phyloP scores from a whole-genome alignment of 2,888 invertebrate species.

The Melanchra persicariae region DNA sequence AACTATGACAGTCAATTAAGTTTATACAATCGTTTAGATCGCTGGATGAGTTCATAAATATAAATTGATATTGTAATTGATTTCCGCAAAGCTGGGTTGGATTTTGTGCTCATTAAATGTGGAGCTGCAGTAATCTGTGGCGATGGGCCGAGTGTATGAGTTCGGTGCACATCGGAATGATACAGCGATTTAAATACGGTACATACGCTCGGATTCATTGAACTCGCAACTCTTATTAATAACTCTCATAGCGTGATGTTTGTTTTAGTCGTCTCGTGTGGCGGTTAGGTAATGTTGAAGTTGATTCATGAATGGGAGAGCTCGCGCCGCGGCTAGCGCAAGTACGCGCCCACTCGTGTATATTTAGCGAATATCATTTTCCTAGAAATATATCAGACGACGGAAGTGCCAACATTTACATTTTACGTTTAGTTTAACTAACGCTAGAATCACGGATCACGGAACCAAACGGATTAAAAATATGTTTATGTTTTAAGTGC shows the following conservation, averaged over 20 bases:
- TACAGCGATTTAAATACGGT: constrained; percentile 82
- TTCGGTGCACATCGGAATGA: constrained; percentile 77
- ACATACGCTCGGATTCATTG: constrained; percentile 84
- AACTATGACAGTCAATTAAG: constrained; percentile 83
- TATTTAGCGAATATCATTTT: constrained; percentile 88
- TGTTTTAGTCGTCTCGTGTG: constrained; percentile 85
- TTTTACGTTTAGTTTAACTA: constrained; percentile 75
- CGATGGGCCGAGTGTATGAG: constrained; percentile 69
- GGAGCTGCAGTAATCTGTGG: constrained; percentile 69
- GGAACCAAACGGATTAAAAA: constrained; percentile 39
- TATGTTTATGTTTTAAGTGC: constrained; percentile 32
- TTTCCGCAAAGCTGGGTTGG: constrained; percentile 76
- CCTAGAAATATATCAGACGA: constrained; percentile 85
- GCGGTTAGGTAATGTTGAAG: constrained; percentile 88
- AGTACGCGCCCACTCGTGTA: constrained; percentile 80
- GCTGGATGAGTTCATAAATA: constrained; percentile 75
- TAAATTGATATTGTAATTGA: constrained; percentile 78
- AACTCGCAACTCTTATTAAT: constrained; percentile 89
- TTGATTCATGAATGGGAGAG: constrained; percentile 90
- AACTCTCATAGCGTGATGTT: constrained; percentile 85
- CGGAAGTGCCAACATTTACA: constrained; percentile 83
- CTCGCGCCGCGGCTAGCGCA: constrained; percentile 75
- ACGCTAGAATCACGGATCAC: constrained; percentile 62
- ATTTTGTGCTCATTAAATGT: constrained; percentile 73
- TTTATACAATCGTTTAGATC: constrained; percentile 77